phyloP scores from a whole-genome alignment of 1,140 invertebrate species.

The Drosophila repletoides region DNA sequence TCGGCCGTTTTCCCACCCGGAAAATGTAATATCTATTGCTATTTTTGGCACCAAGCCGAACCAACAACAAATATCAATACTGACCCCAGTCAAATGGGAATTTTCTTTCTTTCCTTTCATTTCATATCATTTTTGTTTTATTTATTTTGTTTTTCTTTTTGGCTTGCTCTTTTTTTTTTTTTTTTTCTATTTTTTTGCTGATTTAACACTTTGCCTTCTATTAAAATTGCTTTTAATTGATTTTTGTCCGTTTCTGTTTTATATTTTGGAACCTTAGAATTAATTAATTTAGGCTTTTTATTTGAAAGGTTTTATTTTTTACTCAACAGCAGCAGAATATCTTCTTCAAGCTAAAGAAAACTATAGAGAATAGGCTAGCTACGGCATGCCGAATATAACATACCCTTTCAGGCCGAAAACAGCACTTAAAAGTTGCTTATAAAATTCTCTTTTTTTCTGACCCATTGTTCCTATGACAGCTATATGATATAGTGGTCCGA shows the following conservation, averaged over 20 bases:
- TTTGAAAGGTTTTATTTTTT: no score
- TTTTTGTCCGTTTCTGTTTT: constrained; percentile 1
- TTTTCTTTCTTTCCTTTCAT: background rate
- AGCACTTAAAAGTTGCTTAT: no score
- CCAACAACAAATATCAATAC: constrained; percentile 27
- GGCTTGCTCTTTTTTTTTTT: background rate
- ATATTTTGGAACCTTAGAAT: constrained; percentile 8
- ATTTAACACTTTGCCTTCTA: constrained; percentile 41
- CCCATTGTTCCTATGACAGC: no score
- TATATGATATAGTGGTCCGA: no score
- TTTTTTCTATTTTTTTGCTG: constrained; percentile 40
- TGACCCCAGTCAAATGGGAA: constrained; percentile 23
- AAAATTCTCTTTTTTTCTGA: no score
- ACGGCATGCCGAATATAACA: no score
- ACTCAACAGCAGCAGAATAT: no score
- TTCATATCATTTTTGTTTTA: constrained; percentile 10
- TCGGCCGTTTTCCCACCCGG: constrained; percentile 15
- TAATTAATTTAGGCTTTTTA: constrained; percentile 33
- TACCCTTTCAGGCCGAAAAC: no score
- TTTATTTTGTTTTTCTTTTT: constrained; percentile 17
- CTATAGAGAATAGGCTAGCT: no score
- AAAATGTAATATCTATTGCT: constrained; percentile 61
- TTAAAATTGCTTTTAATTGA: constrained; percentile 56
- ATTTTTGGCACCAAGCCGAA: constrained; percentile 59
- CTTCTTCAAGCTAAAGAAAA: no score